Base-by-base conservation (phyloP, 2,888 invertebrate species). In the Lasioglossum lativentre region DNA sequence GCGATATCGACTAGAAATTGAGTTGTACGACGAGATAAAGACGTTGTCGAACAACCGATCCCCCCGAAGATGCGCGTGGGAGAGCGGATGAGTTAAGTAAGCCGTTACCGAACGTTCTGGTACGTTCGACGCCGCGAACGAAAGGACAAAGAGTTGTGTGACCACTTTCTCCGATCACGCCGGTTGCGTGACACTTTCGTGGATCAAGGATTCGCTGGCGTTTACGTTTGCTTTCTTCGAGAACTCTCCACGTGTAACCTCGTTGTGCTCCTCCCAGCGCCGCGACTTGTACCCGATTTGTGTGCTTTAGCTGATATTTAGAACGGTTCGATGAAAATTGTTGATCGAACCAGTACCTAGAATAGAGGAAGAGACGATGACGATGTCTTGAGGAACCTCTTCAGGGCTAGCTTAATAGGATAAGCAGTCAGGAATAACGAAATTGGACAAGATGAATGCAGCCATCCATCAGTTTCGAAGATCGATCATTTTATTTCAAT, bases 121-220 rank as follows among this genome's bases (percentile, higher is more conserved):
- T 14, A 19, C 42, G 56, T 47, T 4, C 56, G 52, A 52, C 52
- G 82, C 4, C 23, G 59, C 71, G 47, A 85, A 79, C 59, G 74
- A 86, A 81, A 81, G 86, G 82, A 86, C 79, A 79, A 78, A 77
- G 85, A 82, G 80, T 77, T 59, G 83, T 45, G 52, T 42, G 63
- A 76, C 78, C 86, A 87, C 87, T 87, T 87, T 87, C 87, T 80
- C 86, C 5, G 81, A 47, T 78, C 80, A n/a, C n/a, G 34, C 68
- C 75, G 78, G 74, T 86, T 85, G 77, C 86, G 80, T 75, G 82
- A 75, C 78, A 80, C 83, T 83, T 86, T 82, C 77, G 71, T 66
- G 75, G 75, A 79, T 77, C 63, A 76, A 71, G 78, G 76, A 74
- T 85, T 59, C 82, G 52, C 72, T 14, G 56, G 23, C 42, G 72